Percentiles rank a stretch among this genome's conserved stretches.
Evolutionary conservation across 2,888 invertebrate genomes (phyloP).

Genomic region (Drosophila subquinaria): DNA sequence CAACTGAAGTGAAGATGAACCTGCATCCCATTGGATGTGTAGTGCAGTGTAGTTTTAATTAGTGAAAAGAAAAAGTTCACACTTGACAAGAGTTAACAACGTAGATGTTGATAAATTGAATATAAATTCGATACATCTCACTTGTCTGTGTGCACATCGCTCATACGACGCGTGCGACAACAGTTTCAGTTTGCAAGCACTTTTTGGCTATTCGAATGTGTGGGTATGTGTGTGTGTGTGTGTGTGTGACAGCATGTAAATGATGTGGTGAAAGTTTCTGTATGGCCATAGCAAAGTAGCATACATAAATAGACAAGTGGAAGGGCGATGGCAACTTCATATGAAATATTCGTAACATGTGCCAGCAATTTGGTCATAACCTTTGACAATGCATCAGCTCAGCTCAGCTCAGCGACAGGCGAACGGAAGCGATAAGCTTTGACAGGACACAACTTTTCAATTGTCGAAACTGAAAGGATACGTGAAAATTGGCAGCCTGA

Average conservation of each 20-base stretch:
- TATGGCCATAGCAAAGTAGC: slow-evolving; percentile 40
- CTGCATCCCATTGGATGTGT: background rate
- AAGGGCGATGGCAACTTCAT: slow-evolving; percentile 18
- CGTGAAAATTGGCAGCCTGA: slow-evolving; percentile 23
- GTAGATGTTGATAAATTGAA: slow-evolving; percentile 20
- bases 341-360: slow-evolving; percentile 59
- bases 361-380: slow-evolving; percentile 63
- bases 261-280: slow-evolving; percentile 40
- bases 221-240: background rate
- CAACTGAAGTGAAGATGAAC: background rate
- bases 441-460: slow-evolving; percentile 46
- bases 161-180: slow-evolving; percentile 30
- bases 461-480: slow-evolving; percentile 14
- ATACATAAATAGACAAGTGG: slow-evolving; percentile 41
- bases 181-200: background rate
- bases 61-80: background rate
- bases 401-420: slow-evolving; percentile 10
- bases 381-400: slow-evolving; percentile 52
- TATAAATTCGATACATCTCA: slow-evolving; percentile 27
- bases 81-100: background rate
- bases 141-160: slow-evolving; percentile 19
- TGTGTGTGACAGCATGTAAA: slow-evolving; percentile 39
- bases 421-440: slow-evolving; percentile 40
- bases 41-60: slow-evolving; percentile 12
- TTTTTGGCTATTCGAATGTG: slow-evolving; percentile 15